A percentile compares a stretch with the other conserved stretches of the same genome.
Evolutionary conservation across 2,797 vertebrate species (phyloP).

Genomic region (Parauchenoglanis punctatus): DNA sequence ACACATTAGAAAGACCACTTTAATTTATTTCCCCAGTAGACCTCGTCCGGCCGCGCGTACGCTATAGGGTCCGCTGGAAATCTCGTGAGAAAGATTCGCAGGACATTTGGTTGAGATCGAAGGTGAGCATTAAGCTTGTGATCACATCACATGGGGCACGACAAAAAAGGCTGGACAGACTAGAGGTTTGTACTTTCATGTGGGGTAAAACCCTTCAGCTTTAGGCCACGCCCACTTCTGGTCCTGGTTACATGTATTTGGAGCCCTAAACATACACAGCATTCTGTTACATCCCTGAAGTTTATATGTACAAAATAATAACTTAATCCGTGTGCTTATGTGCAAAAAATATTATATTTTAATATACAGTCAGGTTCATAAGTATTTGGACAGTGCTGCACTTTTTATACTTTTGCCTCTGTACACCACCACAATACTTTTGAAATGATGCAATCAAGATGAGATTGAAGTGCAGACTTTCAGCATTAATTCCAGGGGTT

Average conservation of each 20-base stretch:
- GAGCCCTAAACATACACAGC: neutral
- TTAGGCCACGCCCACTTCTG: neutral
- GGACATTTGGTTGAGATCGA: neutral
- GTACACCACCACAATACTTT: too few species aligned
- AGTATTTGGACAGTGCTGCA: too few species aligned
- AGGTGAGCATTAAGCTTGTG: neutral
- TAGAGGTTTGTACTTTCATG: neutral
- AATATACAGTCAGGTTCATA: neutral
- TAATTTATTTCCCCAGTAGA: neutral
- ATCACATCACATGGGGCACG: neutral
- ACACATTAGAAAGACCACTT: conserved; percentile 6
- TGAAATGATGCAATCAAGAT: too few species aligned
- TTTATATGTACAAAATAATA: neutral
- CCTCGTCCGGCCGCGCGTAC: neutral
- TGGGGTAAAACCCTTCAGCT: neutral
- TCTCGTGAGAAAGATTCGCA: neutral
- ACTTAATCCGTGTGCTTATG: neutral
- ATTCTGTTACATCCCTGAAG: neutral
- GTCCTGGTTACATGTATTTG: neutral
- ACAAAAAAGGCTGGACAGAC: neutral
- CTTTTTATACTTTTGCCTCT: too few species aligned
- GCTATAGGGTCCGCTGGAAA: too few species aligned
- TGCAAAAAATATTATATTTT: neutral
- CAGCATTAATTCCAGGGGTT: too few species aligned
- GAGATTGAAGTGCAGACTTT: too few species aligned